Evolutionary conservation across 2,888 invertebrate genomes (phyloP), one percentile per base, ranked within the genome.

Genomic region (Brachylomia viminalis): DNA sequence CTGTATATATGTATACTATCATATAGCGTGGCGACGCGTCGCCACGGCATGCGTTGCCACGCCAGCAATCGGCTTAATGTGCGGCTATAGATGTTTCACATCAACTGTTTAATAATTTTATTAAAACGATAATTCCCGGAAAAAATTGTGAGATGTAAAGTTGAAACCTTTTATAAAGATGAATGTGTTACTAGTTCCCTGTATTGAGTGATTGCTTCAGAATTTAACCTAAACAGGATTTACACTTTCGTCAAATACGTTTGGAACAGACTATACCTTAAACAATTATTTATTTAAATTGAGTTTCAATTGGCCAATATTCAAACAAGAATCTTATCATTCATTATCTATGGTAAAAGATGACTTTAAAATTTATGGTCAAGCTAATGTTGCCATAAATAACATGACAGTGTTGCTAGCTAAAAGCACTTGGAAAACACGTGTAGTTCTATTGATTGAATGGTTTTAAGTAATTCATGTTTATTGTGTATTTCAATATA

Each of bases 391-490:
- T 79, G 65, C 74, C 65, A 82, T 84, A 87, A 80, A 85, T 87
- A 85, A 86, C 87, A 86, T 86, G 85, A 84, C 86, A 77, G 73
- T 80, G 82, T 89, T 70, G 62, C 81, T 74, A 83, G 79, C 90
- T 90, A 89, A 92, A 91, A 91, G 86, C 89, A 89, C 88, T 91
- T 88, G 87, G 72, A 79, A 84, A 89, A 92, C 92, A 92, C 88
- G 87, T 92, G 92, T 91, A 75, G 47, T 42, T 33, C 70, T 13
- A 84, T 78, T 88, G 88, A 90, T 89, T 88, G 80, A 88, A 88
- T 77, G 86, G 84, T 88, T 84, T 85, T 87, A 88, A 90, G 89
- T 89, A 89, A 91, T 88, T 83, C 82, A 86, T 85, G 84, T 74
- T 81, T 78, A 86, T 87, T 68, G 77, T 66, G 58, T 61, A 82